Base-by-base conservation (phyloP, 2,888 invertebrate species). In the Spodoptera picta region DNA sequence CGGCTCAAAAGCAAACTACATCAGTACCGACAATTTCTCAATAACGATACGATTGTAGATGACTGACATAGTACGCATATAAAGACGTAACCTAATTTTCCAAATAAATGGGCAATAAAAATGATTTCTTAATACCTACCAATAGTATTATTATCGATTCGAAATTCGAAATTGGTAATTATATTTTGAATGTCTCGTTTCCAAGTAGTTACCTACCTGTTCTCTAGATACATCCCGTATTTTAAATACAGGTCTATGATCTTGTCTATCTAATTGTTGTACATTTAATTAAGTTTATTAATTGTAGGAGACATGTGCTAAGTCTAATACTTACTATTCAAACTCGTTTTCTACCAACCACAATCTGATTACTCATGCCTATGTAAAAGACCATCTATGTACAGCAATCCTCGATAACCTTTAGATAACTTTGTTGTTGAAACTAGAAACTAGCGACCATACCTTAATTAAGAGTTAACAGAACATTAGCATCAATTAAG, bases 11-110 rank as follows among this genome's bases (percentile, higher is more conserved):
- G 72, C 61, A 52, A 67, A 66, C 60, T 56, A 58, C 52, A 58
- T 58, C 58, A 75, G 66, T 63, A 62, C 51, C 52, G 50, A 65
- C 57, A 64, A 68, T 83, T 82, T 75, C 82, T 63, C 72, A 82
- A 83, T 76, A 74, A 61, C 70, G 60, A 62, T 71, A 69, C 57
- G 60, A 72, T 73, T 69, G 61, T 69, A 59, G 63, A 79, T 68
- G 61, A 69, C 55, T 71, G 75, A 60, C 61, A 59, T 57, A 14
- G 14, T 14, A 63, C 59, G 67, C 66, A 60, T 45, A 70, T 67
- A 75, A 60, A 68, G 72, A 65, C 49, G 62, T 63, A 60, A 72
- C 63, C 58, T 54, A 27, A 50, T 62, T 67, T 62, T 23, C 12
- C 11, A 56, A 59, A 60, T 50, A 59, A 73, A 69, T 59, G 11